Evolutionary conservation across 92 coral and sea anemone species (phyloP).

Genomic region (Chrysogorgia sp.): DNA sequence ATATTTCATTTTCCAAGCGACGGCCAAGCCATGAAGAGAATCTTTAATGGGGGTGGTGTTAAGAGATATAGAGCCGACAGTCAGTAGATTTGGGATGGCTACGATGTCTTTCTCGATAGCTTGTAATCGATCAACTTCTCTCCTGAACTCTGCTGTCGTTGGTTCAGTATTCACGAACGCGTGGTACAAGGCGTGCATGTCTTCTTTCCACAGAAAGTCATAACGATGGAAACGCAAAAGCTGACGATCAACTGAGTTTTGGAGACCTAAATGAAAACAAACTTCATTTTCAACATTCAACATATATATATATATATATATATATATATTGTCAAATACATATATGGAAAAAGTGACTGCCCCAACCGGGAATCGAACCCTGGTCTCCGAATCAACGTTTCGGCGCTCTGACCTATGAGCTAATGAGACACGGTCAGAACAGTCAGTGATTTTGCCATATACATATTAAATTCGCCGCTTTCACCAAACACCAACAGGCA

Average conservation of each 20-base stretch:
- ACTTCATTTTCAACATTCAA: not conserved
- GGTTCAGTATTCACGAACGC: slow-evolving; percentile 93
- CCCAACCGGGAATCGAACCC: too few relatives aligned
- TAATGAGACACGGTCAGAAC: too few relatives aligned
- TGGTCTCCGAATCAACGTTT: too few relatives aligned
- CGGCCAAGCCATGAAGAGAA: slow-evolving; percentile 95
- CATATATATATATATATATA: not conserved
- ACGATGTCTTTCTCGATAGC: slow-evolving; percentile 75
- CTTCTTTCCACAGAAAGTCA: slow-evolving; percentile 96
- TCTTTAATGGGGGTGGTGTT: slow-evolving; percentile 96
- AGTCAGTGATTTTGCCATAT: too few relatives aligned
- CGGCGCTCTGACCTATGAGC: too few relatives aligned
- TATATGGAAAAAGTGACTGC: too few relatives aligned
- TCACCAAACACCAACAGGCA: too few relatives aligned
- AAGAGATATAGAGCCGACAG: slow-evolving; percentile 82
- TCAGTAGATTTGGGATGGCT: slow-evolving; percentile 75
- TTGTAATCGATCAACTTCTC: slow-evolving; percentile 88
- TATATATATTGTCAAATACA: too few relatives aligned
- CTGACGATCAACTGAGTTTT: slow-evolving; percentile 84
- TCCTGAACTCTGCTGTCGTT: slow-evolving; percentile 74
- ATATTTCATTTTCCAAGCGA: slow-evolving; percentile 96
- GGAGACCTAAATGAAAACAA: slow-evolving; percentile 64
- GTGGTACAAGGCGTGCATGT: slow-evolving; percentile 94
- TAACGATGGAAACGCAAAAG: slow-evolving; percentile 92
- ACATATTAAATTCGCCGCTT: too few relatives aligned